These are phyloP conservation scores for Pseudochirops corinnae DNA, from an alignment of 2,797 vertebrate genomes.

Conservation along the genomic window DNA sequence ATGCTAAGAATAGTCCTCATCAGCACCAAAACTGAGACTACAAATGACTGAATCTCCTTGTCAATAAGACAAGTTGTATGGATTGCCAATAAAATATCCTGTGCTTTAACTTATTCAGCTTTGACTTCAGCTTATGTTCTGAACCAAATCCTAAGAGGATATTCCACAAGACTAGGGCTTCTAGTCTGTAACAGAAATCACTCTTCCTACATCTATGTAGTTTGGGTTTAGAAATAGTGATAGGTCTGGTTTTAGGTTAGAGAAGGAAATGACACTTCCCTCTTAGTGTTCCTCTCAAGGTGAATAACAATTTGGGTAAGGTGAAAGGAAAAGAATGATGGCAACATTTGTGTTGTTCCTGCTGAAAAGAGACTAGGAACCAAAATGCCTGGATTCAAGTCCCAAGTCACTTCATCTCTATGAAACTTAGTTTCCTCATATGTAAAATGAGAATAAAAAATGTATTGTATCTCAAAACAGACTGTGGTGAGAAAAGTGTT, in stretches of 20 bases:
- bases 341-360: background rate
- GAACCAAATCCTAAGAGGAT: background rate
- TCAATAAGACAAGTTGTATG: background rate
- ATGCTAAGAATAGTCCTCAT: background rate
- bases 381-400: background rate
- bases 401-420: background rate
- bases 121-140: background rate
- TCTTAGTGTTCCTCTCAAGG: background rate
- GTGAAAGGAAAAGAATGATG: background rate
- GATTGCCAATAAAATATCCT: background rate
- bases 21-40: background rate
- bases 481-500: background rate
- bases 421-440: background rate
- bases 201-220: background rate
- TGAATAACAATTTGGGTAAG: background rate
- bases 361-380: background rate
- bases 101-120: background rate
- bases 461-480: background rate
- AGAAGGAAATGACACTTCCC: background rate
- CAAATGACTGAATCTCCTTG: background rate
- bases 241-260: background rate
- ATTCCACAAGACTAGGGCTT: background rate
- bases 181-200: background rate
- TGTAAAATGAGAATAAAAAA: background rate
- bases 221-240: background rate